A percentile compares a stretch with the other conserved stretches of the same genome.
These are phyloP conservation scores for Gastrophysa polygoni DNA, from an alignment of 2,888 invertebrate species.

Conservation along the genomic window DNA sequence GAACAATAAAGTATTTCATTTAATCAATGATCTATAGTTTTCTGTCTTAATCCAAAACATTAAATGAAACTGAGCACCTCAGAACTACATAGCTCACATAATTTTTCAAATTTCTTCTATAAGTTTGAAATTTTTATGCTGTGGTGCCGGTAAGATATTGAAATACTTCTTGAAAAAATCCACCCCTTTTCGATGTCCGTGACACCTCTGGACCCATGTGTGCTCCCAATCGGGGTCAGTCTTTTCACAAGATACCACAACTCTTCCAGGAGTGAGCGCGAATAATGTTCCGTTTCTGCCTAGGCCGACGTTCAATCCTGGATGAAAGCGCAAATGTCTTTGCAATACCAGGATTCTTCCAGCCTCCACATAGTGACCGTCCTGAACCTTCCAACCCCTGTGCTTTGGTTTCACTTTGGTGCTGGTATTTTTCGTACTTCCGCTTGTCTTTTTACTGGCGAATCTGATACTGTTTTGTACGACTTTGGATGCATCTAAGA, in stretches of 20 bases:
- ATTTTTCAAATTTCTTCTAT: constrained; percentile 68
- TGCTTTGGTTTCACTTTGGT: constrained; percentile 75
- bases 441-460: constrained; percentile 78
- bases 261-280: constrained; percentile 80
- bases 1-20: too few species aligned
- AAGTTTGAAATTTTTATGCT: constrained; percentile 79
- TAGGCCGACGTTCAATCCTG: constrained; percentile 81
- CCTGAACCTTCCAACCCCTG: constrained; percentile 78
- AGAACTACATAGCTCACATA: constrained; percentile 22
- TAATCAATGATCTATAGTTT: too few species aligned
- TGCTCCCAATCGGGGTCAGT: constrained; percentile 80
- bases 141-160: constrained; percentile 79
- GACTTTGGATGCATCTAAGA: constrained; percentile 2
- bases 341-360: constrained; percentile 76
- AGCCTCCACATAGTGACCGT: constrained; percentile 68
- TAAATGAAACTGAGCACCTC: too few species aligned
- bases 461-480: constrained; percentile 51
- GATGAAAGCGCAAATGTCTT: constrained; percentile 73
- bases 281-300: constrained; percentile 79
- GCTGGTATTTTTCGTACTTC: constrained; percentile 72
- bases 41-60: too few species aligned
- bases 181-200: constrained; percentile 68
- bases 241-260: constrained; percentile 82
- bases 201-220: constrained; percentile 71
- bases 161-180: constrained; percentile 83